phyloP scores from a whole-genome alignment of 2,888 invertebrate genomes.

The Leptopilina drosophilae region DNA sequence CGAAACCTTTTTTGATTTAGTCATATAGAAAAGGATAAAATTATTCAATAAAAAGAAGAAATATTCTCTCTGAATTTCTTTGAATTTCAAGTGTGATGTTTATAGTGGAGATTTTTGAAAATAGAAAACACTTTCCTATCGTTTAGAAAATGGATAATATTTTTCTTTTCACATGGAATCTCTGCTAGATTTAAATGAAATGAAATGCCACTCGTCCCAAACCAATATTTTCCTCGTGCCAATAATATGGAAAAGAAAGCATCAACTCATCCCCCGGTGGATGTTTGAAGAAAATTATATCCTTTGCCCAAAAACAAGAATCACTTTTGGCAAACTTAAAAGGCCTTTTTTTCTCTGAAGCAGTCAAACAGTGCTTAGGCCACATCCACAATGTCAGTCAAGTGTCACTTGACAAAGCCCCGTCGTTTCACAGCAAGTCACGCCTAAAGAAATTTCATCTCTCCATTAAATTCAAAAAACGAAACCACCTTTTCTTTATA shows the following conservation, averaged over 20 bases:
- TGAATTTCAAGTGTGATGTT: too few species aligned
- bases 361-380: constrained; percentile 33
- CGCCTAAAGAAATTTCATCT: constrained; percentile 5
- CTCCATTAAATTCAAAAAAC: constrained; percentile 20
- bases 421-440: constrained; percentile 30
- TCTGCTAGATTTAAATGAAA: background rate
- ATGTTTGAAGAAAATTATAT: background rate
- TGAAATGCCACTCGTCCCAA: constrained; percentile 19
- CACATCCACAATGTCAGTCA: constrained; percentile 34
- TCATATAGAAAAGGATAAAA: too few species aligned
- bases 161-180: background rate
- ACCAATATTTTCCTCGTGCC: constrained; percentile 16
- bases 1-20: too few species aligned
- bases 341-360: constrained; percentile 14
- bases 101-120: too few species aligned
- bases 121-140: too few species aligned
- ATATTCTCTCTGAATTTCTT: too few species aligned
- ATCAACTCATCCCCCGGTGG: background rate
- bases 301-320: constrained; percentile 20
- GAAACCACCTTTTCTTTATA: background rate
- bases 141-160: too few species aligned
- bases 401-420: constrained; percentile 39
- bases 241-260: background rate
- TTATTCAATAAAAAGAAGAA: too few species aligned
- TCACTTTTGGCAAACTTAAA: constrained; percentile 28